Evolutionary conservation across 2,797 vertebrate genomes (phyloP).

Genomic region (Geotria australis): DNA sequence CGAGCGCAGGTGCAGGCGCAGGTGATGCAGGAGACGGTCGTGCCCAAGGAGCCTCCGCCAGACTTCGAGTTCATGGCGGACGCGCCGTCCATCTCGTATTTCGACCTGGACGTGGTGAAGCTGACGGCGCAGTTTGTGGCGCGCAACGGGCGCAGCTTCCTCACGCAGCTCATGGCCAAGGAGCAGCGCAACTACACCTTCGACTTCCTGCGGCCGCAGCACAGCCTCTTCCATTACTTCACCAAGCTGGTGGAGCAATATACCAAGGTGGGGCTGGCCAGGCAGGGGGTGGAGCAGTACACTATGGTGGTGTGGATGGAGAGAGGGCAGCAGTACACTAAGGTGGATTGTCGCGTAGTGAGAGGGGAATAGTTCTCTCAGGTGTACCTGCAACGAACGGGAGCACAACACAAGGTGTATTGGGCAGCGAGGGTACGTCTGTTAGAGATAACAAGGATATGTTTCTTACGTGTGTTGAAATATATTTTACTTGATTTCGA

Average conservation of each 20-base stretch:
- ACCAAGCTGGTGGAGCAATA: conserved; percentile 97
- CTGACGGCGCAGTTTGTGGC: conserved; percentile 90
- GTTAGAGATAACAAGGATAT: neutral
- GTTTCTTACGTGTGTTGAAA: no score
- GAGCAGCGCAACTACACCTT: conserved; percentile 98
- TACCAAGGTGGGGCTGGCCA: conserved; percentile 30
- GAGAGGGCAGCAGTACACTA: no score
- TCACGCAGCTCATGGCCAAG: conserved; percentile 96
- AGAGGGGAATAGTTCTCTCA: no score
- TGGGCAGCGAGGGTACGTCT: neutral
- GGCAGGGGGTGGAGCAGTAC: no score
- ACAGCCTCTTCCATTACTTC: conserved; percentile 97
- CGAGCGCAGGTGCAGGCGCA: conserved; percentile 46
- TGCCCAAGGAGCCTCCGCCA: conserved; percentile 77
- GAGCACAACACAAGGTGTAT: conserved; percentile 4
- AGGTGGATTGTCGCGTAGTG: no score
- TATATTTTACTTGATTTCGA: no score
- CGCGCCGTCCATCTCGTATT: conserved; percentile 83
- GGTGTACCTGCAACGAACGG: no score
- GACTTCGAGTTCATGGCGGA: conserved; percentile 94
- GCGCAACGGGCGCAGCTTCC: conserved; percentile 77
- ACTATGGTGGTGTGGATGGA: no score
- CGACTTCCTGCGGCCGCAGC: conserved; percentile 82
- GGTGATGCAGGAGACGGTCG: conserved; percentile 62
- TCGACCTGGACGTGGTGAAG: conserved; percentile 88